Conservation (phyloP, 2,888 invertebrate species). For the Cheilosia variabilis region DNA sequence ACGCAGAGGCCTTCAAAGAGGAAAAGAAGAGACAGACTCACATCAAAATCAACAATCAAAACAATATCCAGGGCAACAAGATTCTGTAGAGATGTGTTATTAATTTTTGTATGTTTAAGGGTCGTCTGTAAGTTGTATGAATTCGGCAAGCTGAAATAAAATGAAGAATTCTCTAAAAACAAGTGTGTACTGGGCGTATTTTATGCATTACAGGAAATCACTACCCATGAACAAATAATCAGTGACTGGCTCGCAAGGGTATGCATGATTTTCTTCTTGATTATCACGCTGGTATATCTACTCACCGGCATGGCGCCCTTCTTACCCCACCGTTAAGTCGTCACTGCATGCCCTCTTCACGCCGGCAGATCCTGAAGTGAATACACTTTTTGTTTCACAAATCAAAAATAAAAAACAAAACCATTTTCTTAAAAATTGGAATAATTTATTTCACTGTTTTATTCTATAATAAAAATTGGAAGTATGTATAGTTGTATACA, state of each 20-base stretch:
- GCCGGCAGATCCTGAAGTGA: no score
- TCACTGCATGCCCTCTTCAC: no score
- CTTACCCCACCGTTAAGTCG: no score
- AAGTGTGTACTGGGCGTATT: neutral
- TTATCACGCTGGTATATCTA: no score
- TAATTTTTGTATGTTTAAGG: conserved; percentile 19
- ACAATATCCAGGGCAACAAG: conserved; percentile 89
- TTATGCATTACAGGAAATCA: neutral
- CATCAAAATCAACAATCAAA: conserved; percentile 89
- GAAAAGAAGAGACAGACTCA: conserved; percentile 93
- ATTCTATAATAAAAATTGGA: neutral
- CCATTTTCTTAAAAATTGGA: conserved; percentile 5
- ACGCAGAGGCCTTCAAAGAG: conserved; percentile 92
- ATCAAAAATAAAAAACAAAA: neutral
- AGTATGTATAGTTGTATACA: neutral
- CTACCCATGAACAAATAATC: no score
- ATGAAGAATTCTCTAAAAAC: conserved; percentile 3
- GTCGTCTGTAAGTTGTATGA: conserved; percentile 17
- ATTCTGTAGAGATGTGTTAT: conserved; percentile 82
- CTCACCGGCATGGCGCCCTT: no score
- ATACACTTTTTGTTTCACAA: neutral
- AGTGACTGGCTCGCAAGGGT: no score
- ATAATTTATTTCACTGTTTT: conserved; percentile 3
- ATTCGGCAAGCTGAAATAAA: conserved; percentile 14
- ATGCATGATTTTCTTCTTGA: no score